These are phyloP conservation scores for Eurosta solidaginis DNA, from an alignment of 1,140 invertebrate species.

Conservation along the genomic window DNA sequence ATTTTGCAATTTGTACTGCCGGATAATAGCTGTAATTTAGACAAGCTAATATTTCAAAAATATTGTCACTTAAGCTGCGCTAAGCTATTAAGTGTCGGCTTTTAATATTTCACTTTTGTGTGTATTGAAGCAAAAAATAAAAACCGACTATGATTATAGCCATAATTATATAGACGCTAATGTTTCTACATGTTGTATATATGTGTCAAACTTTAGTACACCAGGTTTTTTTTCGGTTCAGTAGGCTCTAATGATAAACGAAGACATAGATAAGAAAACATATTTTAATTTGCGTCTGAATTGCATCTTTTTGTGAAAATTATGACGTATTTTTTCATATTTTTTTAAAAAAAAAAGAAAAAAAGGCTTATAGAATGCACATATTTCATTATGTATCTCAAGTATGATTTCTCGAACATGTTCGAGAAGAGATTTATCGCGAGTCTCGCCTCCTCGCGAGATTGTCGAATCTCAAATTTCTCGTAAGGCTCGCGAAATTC, in stretches of 20 bases:
- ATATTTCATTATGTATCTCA: not conserved
- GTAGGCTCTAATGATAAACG: too few species aligned
- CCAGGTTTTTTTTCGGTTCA: not conserved
- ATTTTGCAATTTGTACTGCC: not conserved
- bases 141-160: not conserved
- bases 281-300: not conserved
- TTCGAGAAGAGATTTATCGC: too few species aligned
- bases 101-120: not conserved
- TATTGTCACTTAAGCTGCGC: not conserved
- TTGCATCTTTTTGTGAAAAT: conserved; percentile 13
- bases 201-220: not conserved
- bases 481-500: too few species aligned
- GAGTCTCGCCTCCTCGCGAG: too few species aligned
- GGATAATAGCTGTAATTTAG: not conserved
- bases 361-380: not conserved
- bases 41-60: not conserved
- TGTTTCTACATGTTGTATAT: not conserved
- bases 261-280: too few species aligned
- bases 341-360: not conserved
- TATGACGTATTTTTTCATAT: not conserved
- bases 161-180: not conserved
- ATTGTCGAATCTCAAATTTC: too few species aligned
- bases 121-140: not conserved
- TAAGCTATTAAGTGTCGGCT: not conserved
- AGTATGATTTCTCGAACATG: too few species aligned